Conservation (phyloP, 2,113 vertebrate species). For the Calypte anna region DNA sequence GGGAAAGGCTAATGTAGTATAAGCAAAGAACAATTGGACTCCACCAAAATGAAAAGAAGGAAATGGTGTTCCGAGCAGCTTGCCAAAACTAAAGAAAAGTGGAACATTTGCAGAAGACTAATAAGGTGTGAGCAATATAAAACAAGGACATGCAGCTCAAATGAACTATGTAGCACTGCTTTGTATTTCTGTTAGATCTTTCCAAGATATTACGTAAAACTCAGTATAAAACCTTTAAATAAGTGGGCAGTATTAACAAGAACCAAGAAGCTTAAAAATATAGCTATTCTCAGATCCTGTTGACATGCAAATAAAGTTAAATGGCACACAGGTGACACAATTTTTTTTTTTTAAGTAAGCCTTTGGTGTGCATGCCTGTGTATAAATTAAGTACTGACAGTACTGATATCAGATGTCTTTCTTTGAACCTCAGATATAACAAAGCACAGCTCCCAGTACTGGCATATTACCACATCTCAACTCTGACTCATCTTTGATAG, state of each 20-base stretch:
- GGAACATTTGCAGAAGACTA: conserved; percentile 63
- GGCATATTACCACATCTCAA: background rate
- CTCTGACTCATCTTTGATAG: background rate
- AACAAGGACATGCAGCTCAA: conserved; percentile 38
- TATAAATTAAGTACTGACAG: background rate
- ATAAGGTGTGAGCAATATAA: conserved; percentile 47
- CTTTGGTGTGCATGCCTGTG: background rate
- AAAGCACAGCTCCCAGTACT: background rate
- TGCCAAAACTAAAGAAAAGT: conserved; percentile 76
- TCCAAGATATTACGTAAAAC: background rate
- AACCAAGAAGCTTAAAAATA: background rate
- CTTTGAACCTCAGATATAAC: background rate
- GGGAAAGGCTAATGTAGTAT: conserved; percentile 75
- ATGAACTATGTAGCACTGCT: background rate
- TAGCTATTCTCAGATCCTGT: background rate
- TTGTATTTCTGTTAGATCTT: conserved; percentile 9
- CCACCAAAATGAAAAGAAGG: conserved; percentile 81
- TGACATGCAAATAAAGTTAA: background rate
- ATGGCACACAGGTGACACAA: background rate
- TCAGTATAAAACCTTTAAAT: background rate
- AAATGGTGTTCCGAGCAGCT: conserved; percentile 74
- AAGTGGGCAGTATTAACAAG: background rate
- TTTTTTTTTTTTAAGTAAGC: background rate
- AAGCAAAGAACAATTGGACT: conserved; percentile 77
- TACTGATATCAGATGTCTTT: background rate